Base-by-base conservation (phyloP, 2,888 invertebrate genomes). In the Megamerina dolium region DNA sequence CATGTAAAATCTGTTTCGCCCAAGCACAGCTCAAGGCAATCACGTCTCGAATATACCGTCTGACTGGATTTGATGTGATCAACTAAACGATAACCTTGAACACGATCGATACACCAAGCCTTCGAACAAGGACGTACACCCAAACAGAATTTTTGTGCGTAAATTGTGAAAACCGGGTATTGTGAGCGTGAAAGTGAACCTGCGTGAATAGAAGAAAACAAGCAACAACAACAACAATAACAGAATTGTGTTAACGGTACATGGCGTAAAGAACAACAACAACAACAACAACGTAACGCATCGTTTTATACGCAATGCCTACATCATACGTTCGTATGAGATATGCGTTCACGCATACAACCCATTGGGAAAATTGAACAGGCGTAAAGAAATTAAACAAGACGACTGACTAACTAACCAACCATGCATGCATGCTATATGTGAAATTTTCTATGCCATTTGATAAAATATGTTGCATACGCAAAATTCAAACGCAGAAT, bases 91-190 rank as follows among this genome's bases (percentile, higher is more conserved):
- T 88, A 87, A 62, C 87, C 88, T 71, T 87, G 87, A 51, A 93
- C 92, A 60, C 92, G 80, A 75, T 93, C 93, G 75, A 91, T 89
- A 75, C 90, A 89, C 93, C 93, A 93, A 48, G 91, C 90, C 57
- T 89, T 77, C 66, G 89, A 87, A 76, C 92, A 92, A 51, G 89
- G 89, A 66, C 87, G 83, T 62, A 89, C 86, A 47, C 87, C 87
- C 64, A 93, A 76, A 70, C 93, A 93, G 62, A 86, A 88, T 78
- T 93, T 93, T 76, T 93, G 92, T 56, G 92, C 92, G 80, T 93
- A 93, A 73, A 93, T 90, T 53, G 93, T 93, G 76, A 93, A 93
- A 59, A 93, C 93, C 43, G 93, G 93, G 75, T 91, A 93, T 73
- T 93, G 92, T 31, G 92, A 92, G 68, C 87, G 86, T 54, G 89